Percentiles rank a stretch among this genome's conserved stretches.
Conservation (phyloP, 2,888 invertebrate genomes). For the Disparrhopalites patrizii region DNA sequence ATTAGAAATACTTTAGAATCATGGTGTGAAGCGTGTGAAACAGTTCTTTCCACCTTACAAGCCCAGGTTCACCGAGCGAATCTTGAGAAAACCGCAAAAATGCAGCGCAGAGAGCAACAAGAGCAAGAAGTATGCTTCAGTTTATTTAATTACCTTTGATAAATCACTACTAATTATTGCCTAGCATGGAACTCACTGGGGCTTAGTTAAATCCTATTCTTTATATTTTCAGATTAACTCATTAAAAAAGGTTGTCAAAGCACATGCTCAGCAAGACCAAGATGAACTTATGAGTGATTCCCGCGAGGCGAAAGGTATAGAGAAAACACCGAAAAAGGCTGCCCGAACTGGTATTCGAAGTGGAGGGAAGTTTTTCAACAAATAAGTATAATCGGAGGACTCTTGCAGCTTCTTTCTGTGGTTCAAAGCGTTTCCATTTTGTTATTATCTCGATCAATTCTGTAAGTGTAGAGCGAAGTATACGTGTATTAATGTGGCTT, state of each 20-base stretch:
- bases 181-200: no score
- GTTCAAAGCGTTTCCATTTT: no score
- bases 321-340: constrained; percentile 56
- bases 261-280: constrained; percentile 62
- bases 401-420: no score
- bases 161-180: no score
- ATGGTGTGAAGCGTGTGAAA: constrained; percentile 88
- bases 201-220: no score
- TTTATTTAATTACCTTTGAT: no score
- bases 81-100: constrained; percentile 72
- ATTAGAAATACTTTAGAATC: constrained; percentile 77
- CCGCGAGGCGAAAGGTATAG: constrained; percentile 58
- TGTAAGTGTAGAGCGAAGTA: no score
- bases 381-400: no score
- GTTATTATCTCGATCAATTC: no score
- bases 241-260: constrained; percentile 83
- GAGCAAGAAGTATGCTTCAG: constrained; percentile 83
- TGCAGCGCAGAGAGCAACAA: constrained; percentile 73
- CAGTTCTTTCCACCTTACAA: constrained; percentile 82
- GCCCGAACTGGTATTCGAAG: constrained; percentile 54
- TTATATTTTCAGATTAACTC: constrained; percentile 63
- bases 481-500: no score
- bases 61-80: constrained; percentile 84
- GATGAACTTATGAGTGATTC: constrained; percentile 76
- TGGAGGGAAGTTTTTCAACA: constrained; percentile 40